Percentiles rank a stretch among this genome's conserved stretches.
These are phyloP conservation scores for Yoshiicerus persimilis DNA, from an alignment of 1,140 invertebrate species.

Conservation along the genomic window DNA sequence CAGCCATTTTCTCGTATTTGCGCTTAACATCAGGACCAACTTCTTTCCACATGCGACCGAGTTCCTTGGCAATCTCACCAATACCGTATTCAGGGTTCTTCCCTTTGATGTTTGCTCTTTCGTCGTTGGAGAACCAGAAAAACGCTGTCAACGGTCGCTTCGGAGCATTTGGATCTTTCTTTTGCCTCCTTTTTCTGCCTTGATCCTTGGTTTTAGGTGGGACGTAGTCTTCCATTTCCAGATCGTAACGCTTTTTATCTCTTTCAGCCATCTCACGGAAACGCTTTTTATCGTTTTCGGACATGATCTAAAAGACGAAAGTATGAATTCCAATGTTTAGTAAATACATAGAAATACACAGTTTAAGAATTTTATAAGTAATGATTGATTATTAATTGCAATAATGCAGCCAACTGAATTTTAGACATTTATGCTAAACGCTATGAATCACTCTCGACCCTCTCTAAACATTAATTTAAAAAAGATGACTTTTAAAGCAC, in stretches of 20 bases:
- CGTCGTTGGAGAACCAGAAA: constrained; percentile 99
- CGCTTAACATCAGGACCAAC: constrained; percentile 76
- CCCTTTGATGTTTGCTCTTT: constrained; percentile 88
- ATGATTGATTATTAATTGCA: too few species aligned
- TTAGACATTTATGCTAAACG: too few species aligned
- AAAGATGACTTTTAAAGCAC: too few species aligned
- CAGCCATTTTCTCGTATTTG: constrained; percentile 91
- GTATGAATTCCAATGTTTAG: too few species aligned
- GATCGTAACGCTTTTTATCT: constrained; percentile 93
- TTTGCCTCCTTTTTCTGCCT: constrained; percentile 75
- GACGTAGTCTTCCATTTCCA: constrained; percentile 93
- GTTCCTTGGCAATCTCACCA: constrained; percentile 96
- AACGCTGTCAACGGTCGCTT: constrained; percentile 98
- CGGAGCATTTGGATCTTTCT: constrained; percentile 97
- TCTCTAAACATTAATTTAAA: too few species aligned
- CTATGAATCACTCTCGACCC: too few species aligned
- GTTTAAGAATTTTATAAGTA: too few species aligned
- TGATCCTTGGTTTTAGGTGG: constrained; percentile 86
- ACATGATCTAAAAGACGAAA: background rate
- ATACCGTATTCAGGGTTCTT: constrained; percentile 91
- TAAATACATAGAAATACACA: too few species aligned
- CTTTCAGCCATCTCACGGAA: constrained; percentile 99
- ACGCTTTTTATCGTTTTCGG: constrained; percentile 79
- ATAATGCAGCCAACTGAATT: too few species aligned
- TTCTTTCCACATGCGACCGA: constrained; percentile 92